Evolutionary conservation across 30 jellyfish, hydroid and myxozoan species (phyloP).

Genomic region (Aurelia sp.): DNA sequence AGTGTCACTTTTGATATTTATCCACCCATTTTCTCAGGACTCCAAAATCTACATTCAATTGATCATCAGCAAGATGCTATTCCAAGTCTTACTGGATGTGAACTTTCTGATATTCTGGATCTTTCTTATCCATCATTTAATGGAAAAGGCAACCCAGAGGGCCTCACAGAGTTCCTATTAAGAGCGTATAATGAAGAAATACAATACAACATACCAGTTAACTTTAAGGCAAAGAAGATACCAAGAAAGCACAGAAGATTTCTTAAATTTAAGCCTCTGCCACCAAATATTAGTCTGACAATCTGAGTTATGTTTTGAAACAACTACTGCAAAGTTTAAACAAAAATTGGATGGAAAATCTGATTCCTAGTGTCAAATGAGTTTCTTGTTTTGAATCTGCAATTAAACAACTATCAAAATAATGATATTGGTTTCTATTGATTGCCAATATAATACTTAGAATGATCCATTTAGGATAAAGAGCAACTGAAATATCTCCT

Average conservation of each 20-base stretch:
- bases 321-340: too few species aligned
- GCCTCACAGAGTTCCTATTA: slow-evolving; percentile 34
- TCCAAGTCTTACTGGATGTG: slow-evolving; percentile 27
- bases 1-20: slow-evolving; percentile 11
- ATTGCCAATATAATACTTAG: too few species aligned
- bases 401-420: too few species aligned
- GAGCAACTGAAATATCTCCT: too few species aligned
- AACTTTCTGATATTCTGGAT: slow-evolving; percentile 45
- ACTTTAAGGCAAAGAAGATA: slow-evolving; percentile 30
- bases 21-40: slow-evolving; percentile 48
- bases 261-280: neutral
- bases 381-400: too few species aligned
- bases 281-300: neutral
- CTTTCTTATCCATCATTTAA: slow-evolving; percentile 8
- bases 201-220: slow-evolving; percentile 50
- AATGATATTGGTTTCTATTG: too few species aligned
- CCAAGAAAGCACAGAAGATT: slow-evolving; percentile 51
- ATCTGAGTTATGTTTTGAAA: too few species aligned
- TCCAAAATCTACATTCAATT: neutral
- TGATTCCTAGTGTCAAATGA: too few species aligned
- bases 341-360: too few species aligned
- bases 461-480: too few species aligned
- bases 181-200: slow-evolving; percentile 49
- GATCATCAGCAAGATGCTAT: slow-evolving; percentile 10
- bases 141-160: slow-evolving; percentile 66